A percentile compares a stretch with the other conserved stretches of the same genome.
Conservation (phyloP, 2,797 vertebrate genomes). For the Zenarchopterus dispar region DNA sequence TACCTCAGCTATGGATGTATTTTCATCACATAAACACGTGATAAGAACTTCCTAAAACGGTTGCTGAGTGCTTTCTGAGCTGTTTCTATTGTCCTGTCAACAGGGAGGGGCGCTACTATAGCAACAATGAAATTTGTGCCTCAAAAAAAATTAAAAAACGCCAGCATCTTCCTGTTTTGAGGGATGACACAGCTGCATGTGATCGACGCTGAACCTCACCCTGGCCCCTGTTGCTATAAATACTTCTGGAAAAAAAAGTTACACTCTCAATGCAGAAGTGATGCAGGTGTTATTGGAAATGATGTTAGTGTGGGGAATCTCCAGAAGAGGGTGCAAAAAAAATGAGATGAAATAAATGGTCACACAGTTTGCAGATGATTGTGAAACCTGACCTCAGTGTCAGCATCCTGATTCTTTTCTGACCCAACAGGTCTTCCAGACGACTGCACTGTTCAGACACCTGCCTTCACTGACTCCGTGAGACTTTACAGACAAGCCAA, state of each 20-base stretch:
- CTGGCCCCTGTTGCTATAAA: conserved; percentile 11
- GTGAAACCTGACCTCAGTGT: background rate
- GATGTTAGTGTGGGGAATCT: conserved; percentile 2
- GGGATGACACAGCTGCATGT: conserved; percentile 50
- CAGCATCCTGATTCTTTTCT: conserved; percentile 21
- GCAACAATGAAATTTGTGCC: conserved; percentile 38
- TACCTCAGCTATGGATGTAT: conserved; percentile 16
- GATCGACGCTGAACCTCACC: conserved; percentile 7
- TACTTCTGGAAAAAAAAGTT: background rate
- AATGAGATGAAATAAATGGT: background rate
- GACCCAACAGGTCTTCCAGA: conserved; percentile 87
- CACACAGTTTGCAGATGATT: background rate
- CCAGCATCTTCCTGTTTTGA: conserved; percentile 68
- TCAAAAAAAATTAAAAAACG: conserved; percentile 4
- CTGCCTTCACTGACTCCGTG: conserved; percentile 90
- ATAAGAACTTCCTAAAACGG: conserved; percentile 65
- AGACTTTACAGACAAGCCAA: conserved; percentile 89
- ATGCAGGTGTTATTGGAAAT: conserved; percentile 36
- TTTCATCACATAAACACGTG: conserved; percentile 38
- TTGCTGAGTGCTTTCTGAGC: background rate
- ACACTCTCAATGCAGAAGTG: conserved; percentile 13
- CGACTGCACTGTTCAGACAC: conserved; percentile 88
- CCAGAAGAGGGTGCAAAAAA: background rate
- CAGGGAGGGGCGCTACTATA: conserved; percentile 36
- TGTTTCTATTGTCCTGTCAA: conserved; percentile 38